phyloP scores from a whole-genome alignment of 2,113 vertebrate genomes.

The Cyprinodon tularosa region DNA sequence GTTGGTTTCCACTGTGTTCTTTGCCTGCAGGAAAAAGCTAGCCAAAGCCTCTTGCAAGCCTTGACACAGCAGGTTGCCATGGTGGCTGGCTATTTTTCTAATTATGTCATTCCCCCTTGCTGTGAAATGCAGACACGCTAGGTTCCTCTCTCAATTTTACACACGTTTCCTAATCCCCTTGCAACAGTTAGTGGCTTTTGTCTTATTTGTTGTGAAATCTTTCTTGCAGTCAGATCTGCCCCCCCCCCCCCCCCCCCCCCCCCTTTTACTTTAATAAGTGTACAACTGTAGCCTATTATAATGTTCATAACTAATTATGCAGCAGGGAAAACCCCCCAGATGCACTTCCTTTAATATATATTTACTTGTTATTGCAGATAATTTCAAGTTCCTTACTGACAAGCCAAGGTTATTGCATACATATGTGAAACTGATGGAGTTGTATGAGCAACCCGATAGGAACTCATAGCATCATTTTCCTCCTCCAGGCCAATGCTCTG shows the following conservation, averaged over 20 bases:
- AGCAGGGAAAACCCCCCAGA: not conserved
- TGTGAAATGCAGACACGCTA: constrained; percentile 39
- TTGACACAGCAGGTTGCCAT: constrained; percentile 52
- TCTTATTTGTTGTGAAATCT: constrained; percentile 39
- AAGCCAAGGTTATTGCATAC: not conserved
- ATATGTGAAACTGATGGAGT: not conserved
- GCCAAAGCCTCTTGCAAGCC: constrained; percentile 46
- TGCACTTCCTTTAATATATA: too few relatives aligned
- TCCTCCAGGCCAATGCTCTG: not conserved
- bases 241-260: not conserved
- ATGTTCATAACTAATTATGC: not conserved
- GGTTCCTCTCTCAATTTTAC: constrained; percentile 27
- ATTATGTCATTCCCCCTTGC: constrained; percentile 47
- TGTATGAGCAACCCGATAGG: not conserved
- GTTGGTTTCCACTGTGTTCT: constrained; percentile 48
- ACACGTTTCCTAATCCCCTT: constrained; percentile 8
- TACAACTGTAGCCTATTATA: not conserved
- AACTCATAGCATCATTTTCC: not conserved
- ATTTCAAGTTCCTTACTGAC: not conserved
- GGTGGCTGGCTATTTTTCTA: constrained; percentile 56
- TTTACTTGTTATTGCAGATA: too few relatives aligned
- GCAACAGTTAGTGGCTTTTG: constrained; percentile 37
- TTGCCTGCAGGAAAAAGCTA: constrained; percentile 53
- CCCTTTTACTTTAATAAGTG: not conserved
- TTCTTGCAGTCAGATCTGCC: constrained; percentile 7